Base-by-base conservation (phyloP, 2,113 vertebrate genomes). In the Anthoscopus minutus region DNA sequence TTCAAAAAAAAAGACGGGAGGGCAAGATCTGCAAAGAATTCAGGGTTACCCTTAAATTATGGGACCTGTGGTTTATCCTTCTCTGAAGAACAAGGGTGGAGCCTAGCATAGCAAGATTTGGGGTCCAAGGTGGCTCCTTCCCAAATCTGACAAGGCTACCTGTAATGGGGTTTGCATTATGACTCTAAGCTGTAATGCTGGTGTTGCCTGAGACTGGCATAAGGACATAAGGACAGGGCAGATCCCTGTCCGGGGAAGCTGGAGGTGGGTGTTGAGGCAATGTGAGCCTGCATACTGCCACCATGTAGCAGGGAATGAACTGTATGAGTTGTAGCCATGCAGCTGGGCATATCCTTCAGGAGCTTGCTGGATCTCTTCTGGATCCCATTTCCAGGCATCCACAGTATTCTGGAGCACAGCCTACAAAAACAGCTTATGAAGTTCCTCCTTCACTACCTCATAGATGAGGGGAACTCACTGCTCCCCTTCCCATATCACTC, bases 31-130 rank as follows among this genome's bases (percentile, higher is more conserved):
- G 23, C 44, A 72, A 60, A 72, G 33, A 38, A 35, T 86, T 84
- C 23, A 25, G 27, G 0, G 3, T 53, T 61, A 12, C 9, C 8
- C 31, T 54, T n/a, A 25, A 31, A 37, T 44, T 11, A 60, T 42
- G 40, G 57, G 9, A 48, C 6, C 40, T 54, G 25, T 8, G 3
- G 7, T n/a, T 83, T 70, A 23, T 66, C 31, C 38, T 23, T 27
- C 16, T 6, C 33, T 60, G 82, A 76, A 70, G 47, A 79, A 30
- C 8, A 57, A 30, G 37, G 37, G 30, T 9, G 23, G 38, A 81
- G 42, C 25, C 53, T 38, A 20, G 47, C 0, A 0, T 3, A 56
- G 51, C 53, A 47, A 25, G 23, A 44, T 21, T 1, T 74, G 57
- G 51, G 30, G 33, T 45, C n/a, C 12, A 19, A 56, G 45, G 58